A percentile compares a stretch with the other conserved stretches of the same genome.
Conservation (phyloP, 2,113 vertebrate species). For the Nycticryphes semicollaris region DNA sequence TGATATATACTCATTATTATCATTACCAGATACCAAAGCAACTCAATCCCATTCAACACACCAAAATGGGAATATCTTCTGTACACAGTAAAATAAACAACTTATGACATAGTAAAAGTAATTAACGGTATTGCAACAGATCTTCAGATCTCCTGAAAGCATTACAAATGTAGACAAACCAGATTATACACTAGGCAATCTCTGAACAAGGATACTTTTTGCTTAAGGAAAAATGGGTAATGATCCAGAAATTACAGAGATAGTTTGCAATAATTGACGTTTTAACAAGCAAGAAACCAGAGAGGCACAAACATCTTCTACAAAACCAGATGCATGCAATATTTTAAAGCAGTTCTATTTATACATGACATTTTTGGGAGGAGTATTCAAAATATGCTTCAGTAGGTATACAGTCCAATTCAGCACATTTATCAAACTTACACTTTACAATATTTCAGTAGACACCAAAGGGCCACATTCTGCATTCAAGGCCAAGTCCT, state of each 20-base stretch:
- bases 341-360: constrained; percentile 24
- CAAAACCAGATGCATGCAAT: background rate
- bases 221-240: constrained; percentile 17
- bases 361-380: background rate
- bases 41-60: background rate
- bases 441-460: background rate
- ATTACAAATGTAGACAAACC: background rate
- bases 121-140: background rate
- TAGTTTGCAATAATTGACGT: background rate
- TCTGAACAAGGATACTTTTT: background rate
- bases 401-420: background rate
- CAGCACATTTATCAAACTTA: background rate
- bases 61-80: background rate
- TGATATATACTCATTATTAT: background rate
- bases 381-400: background rate
- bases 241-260: constrained; percentile 24
- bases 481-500: background rate
- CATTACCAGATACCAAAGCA: background rate
- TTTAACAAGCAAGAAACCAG: background rate
- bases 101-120: background rate
- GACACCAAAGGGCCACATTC: background rate
- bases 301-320: background rate
- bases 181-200: background rate
- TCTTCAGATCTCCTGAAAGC: background rate
- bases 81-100: background rate